These are phyloP conservation scores for Griposia aprilina DNA, from an alignment of 2,888 invertebrate species.

Conservation along the genomic window DNA sequence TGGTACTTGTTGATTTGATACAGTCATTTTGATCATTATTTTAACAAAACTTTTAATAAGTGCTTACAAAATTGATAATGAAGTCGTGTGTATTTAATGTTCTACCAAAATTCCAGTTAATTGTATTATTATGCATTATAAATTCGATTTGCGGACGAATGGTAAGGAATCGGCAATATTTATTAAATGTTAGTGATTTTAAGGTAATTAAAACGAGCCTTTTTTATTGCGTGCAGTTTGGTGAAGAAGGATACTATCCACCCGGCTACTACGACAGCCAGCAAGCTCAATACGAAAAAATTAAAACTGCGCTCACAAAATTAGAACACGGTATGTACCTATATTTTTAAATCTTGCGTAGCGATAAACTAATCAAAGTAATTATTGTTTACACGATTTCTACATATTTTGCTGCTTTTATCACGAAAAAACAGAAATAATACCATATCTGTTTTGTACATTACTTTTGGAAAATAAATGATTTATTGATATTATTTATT, in stretches of 20 bases:
- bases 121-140: slow-evolving; percentile 69
- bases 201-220: slow-evolving; percentile 14
- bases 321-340: slow-evolving; percentile 78
- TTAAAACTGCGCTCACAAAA: slow-evolving; percentile 77
- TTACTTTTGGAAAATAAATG: too few species aligned
- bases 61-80: slow-evolving; percentile 66
- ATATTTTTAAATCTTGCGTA: slow-evolving; percentile 9
- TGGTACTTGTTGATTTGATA: slow-evolving; percentile 73
- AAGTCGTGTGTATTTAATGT: slow-evolving; percentile 61
- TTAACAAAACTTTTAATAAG: slow-evolving; percentile 53
- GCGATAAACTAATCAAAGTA: slow-evolving; percentile 1
- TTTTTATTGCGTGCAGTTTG: slow-evolving; percentile 72
- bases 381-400: slow-evolving; percentile 1
- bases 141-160: slow-evolving; percentile 72
- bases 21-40: slow-evolving; percentile 65
- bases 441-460: too few species aligned
- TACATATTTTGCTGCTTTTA: not conserved
- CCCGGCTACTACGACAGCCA: slow-evolving; percentile 72
- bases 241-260: slow-evolving; percentile 78
- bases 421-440: not conserved
- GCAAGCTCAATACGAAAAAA: slow-evolving; percentile 70
- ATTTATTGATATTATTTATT: too few species aligned
- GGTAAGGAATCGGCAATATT: slow-evolving; percentile 73
- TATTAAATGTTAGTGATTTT: slow-evolving; percentile 3
- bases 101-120: slow-evolving; percentile 63